Evolutionary conservation across 1,140 invertebrate genomes (phyloP).

Genomic region (Bombus difficillimus): DNA sequence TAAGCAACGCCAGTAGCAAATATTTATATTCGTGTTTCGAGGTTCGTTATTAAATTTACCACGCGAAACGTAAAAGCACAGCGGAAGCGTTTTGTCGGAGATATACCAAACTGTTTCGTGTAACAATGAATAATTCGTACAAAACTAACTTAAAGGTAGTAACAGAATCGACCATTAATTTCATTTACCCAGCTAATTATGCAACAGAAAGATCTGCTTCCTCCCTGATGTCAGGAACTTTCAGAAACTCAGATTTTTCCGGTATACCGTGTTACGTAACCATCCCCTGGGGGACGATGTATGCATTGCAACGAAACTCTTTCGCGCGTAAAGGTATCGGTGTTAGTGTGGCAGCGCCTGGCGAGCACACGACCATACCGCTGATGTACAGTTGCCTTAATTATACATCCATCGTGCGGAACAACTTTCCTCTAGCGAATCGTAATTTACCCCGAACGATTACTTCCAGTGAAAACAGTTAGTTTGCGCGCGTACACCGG

Average conservation of each 20-base stretch:
- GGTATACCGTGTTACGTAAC: background rate
- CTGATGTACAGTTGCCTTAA: slow-evolving; percentile 57
- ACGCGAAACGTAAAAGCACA: no score
- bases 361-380: background rate
- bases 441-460: slow-evolving; percentile 63
- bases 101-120: background rate
- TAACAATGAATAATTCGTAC: background rate
- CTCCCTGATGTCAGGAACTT: background rate
- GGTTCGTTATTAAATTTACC: background rate
- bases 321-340: slow-evolving; percentile 1
- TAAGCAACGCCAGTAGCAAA: background rate
- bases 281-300: background rate
- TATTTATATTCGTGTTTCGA: background rate
- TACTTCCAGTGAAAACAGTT: slow-evolving; percentile 64
- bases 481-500: slow-evolving; percentile 31
- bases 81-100: background rate
- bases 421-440: slow-evolving; percentile 67
- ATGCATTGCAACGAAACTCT: slow-evolving; percentile 6
- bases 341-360: slow-evolving; percentile 6
- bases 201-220: background rate
- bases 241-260: background rate
- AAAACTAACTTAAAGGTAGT: background rate
- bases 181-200: background rate
- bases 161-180: background rate
- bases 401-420: slow-evolving; percentile 56